Base-by-base conservation (phyloP, 2,888 invertebrate genomes). In the Anodontia alba region DNA sequence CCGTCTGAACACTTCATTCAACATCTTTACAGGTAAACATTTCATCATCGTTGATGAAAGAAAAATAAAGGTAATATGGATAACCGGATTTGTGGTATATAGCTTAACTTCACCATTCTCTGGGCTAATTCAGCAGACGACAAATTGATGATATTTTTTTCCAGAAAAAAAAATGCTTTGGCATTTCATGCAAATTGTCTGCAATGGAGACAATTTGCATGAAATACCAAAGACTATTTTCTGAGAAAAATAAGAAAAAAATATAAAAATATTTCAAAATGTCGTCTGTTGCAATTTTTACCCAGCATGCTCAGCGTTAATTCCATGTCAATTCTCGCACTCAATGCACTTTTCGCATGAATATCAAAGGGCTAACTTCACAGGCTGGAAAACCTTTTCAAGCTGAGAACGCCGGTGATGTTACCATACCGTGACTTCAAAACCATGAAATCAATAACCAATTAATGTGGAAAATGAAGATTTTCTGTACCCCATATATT, bases 11-110 rank as follows among this genome's bases (percentile, higher is more conserved):
- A 33, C 33, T 62, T 62, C 62, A 15, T 62, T 62, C 62, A 15
- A 33, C 62, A 62, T 62, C 62, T 33, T 62, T 33, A 62, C 23
- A 33, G 33, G 33, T 62, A 33, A 17, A 15, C 29, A 54, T 29
- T 54, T 26, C 54, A 54, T 54, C 54, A 54, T 54, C 54, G 29
- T 62, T 33, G 62, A 33, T 62, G 33, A 33, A 62, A 62, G 33
- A 62, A 62, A 62, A 57, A 57, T 57, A 38, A 23, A 10, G 62
- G 33, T 62, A 62, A 62, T 62, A 10, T 62, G 62, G 12, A 62
- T 62, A 62, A 62, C 20, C 33, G 33, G 62, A 62, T 62, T 62
- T 62, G 29, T 62, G 62, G 62, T 62, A 62, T 33, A 33, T 17
- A 31, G 15, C 20, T 62, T 62, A n/a, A n/a, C n/a, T n/a, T n/a